phyloP scores from a whole-genome alignment of 1,140 invertebrate species.

The Chironomus tepperi region DNA sequence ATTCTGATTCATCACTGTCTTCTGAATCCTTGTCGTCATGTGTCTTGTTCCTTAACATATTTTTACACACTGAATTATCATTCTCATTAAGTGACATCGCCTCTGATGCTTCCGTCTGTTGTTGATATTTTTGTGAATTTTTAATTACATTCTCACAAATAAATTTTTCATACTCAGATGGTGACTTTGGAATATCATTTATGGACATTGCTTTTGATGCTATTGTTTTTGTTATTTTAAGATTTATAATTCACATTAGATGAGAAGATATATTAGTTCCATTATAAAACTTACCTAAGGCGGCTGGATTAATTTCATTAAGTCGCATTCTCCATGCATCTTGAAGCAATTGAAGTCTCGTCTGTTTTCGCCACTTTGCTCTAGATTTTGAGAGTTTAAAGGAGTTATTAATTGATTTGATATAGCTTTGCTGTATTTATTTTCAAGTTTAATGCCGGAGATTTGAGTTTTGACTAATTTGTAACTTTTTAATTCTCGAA shows the following conservation, averaged over 20 bases:
- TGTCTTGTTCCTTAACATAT: not conserved
- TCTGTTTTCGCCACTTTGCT: slow-evolving; percentile 81
- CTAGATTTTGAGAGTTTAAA: slow-evolving; percentile 55
- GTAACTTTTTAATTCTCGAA: too few relatives aligned
- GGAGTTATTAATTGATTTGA: too few relatives aligned
- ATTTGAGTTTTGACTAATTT: too few relatives aligned
- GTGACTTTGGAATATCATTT: not conserved
- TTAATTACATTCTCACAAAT: slow-evolving; percentile 9
- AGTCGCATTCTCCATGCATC: slow-evolving; percentile 78
- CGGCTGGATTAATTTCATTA: not conserved
- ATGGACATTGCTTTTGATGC: not conserved
- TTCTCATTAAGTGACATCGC: not conserved
- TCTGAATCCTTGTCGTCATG: not conserved
- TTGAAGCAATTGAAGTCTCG: slow-evolving; percentile 71
- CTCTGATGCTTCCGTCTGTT: not conserved
- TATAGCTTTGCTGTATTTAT: too few relatives aligned
- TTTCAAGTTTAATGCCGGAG: too few relatives aligned
- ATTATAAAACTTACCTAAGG: not conserved
- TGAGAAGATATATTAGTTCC: not conserved
- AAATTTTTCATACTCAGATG: slow-evolving; percentile 10
- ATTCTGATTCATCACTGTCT: not conserved
- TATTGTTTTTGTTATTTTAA: too few relatives aligned
- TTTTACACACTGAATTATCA: not conserved
- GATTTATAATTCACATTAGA: not conserved
- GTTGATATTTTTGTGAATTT: not conserved